Percentiles rank a stretch among this genome's conserved stretches.
Evolutionary conservation across 2,113 vertebrate genomes (phyloP).

Genomic region (Hemichromis elongatus): DNA sequence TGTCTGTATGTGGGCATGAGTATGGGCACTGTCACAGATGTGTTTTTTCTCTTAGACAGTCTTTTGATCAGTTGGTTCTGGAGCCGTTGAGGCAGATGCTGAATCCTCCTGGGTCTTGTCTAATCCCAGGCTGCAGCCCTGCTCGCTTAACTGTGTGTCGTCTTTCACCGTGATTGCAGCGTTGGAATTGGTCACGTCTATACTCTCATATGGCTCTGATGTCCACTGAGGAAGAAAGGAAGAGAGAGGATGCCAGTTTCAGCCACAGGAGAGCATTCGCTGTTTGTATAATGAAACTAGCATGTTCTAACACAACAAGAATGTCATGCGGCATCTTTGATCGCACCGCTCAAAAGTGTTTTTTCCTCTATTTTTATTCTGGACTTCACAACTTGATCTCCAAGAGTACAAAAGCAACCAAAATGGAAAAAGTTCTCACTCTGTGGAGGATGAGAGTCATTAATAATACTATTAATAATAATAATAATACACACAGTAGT

Average conservation of each 20-base stretch:
- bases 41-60: constrained; percentile 47
- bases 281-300: background rate
- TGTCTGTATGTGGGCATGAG: constrained; percentile 19
- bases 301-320: background rate
- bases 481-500: background rate
- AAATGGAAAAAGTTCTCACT: background rate
- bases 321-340: background rate
- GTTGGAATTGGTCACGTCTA: constrained; percentile 58
- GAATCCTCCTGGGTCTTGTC: constrained; percentile 69
- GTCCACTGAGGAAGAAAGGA: constrained; percentile 67
- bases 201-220: constrained; percentile 76
- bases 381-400: background rate
- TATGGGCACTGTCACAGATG: background rate
- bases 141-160: constrained; percentile 40
- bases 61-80: constrained; percentile 59
- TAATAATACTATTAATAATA: too few relatives aligned
- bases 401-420: rapidly evolving
- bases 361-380: background rate
- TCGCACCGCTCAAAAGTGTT: background rate
- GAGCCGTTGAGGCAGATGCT: constrained; percentile 33
- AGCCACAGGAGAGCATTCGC: background rate
- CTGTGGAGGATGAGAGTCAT: background rate
- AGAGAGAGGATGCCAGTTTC: background rate
- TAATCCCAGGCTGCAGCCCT: constrained; percentile 45
- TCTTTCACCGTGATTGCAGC: constrained; percentile 43